phyloP scores from a whole-genome alignment of 1,140 invertebrate genomes.

The Zaprionus taronus region DNA sequence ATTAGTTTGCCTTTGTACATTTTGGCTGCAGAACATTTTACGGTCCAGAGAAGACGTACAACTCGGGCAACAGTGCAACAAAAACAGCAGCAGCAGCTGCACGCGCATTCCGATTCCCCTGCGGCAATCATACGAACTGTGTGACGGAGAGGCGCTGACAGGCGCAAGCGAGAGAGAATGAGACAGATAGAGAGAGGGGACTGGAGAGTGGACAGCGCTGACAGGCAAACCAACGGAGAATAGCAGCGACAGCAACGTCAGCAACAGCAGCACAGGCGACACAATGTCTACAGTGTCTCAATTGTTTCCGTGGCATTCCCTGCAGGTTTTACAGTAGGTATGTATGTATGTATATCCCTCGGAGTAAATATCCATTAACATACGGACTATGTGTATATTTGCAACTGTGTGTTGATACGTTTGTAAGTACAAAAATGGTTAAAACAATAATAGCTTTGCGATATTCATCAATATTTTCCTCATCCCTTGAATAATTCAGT shows the following conservation, averaged over 20 bases:
- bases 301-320: conserved; percentile 17
- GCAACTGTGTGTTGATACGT: not conserved
- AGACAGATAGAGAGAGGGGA: not conserved
- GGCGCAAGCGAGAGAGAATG: not conserved
- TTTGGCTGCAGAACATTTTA: conserved; percentile 50
- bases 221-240: conserved; percentile 9
- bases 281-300: conserved; percentile 53
- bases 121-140: not conserved
- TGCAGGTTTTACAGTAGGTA: conserved; percentile 6
- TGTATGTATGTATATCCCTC: no score
- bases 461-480: no score
- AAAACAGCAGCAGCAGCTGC: conserved; percentile 36
- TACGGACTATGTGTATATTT: not conserved
- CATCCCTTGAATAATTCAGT: no score
- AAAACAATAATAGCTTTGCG: no score
- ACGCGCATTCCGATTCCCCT: conserved; percentile 8
- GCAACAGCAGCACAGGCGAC: conserved; percentile 37
- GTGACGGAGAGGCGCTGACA: conserved; percentile 9
- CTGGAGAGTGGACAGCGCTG: conserved; percentile 24
- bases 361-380: not conserved
- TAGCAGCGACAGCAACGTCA: conserved; percentile 9
- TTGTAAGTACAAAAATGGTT: not conserved
- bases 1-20: conserved; percentile 60
- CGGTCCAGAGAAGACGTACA: conserved; percentile 23
- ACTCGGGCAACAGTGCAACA: conserved; percentile 43